Base-by-base conservation (phyloP, 2,113 vertebrate genomes). In the Indicator indicator region DNA sequence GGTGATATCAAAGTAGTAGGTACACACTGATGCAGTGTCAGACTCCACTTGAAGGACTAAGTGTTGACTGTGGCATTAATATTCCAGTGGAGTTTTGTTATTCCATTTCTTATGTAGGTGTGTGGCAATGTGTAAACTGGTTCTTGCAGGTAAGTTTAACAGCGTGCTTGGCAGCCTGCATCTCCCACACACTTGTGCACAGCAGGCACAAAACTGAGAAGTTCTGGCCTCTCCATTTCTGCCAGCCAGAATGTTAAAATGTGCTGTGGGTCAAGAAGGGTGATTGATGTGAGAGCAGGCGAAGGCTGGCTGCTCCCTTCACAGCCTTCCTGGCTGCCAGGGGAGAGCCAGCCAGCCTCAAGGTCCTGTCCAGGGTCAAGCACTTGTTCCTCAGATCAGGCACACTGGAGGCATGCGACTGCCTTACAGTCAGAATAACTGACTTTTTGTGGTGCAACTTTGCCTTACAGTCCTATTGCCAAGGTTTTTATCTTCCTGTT, bases 241-340 rank as follows among this genome's bases (percentile, higher is more conserved):
- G 69, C n/a, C 73, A 69, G 44, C 56, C 33, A 78, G 73, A 86
- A 59, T 50, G 86, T 20, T 46, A 48, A 91, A 95, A 54, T 88
- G 50, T 80, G 72, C 65, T 63, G 27, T 58, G 76, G 58, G 62
- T 95, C 72, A 71, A 52, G 69, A n/a, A 58, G 83, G 75, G 58
- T 96, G 95, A 83, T 64, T 89, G 75, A 23, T 67, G 59, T 68
- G 85, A 74, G 68, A 95, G 44, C 68, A 91, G 33, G 74, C 36
- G 8, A 36, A 50, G 3, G 12, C 60, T 90, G 80, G 73, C 76
- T 93, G 93, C 69, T 94, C 33, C 0, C 20, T 90, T 58, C 60
- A 32, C 71, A 83, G 64, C 64, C 42, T 60, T 69, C 23, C 76
- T 74, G 86, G 46, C 79, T 93, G 65, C 82, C 55, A 46, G 68